Evolutionary conservation across 2,888 invertebrate species (phyloP).

Genomic region (Lymantria monacha): DNA sequence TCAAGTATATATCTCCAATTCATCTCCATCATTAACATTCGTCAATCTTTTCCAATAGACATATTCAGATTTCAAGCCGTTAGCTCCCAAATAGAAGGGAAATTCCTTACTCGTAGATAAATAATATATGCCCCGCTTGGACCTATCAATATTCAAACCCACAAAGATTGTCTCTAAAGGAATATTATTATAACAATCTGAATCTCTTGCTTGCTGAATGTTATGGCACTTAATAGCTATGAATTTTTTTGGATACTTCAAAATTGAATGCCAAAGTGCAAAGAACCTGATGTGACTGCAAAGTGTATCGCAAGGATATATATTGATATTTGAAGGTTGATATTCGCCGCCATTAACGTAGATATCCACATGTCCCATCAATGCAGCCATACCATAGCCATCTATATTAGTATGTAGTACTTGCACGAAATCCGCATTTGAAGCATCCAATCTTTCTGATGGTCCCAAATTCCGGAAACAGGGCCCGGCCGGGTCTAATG

Average conservation of each 20-base stretch:
- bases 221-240: constrained; percentile 58
- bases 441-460: constrained; percentile 53
- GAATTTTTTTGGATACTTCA: constrained; percentile 61
- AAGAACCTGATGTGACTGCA: constrained; percentile 71
- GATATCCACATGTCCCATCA: constrained; percentile 71
- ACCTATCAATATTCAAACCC: constrained; percentile 51
- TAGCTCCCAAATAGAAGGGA: constrained; percentile 62
- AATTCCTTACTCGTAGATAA: constrained; percentile 57
- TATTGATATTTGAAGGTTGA: constrained; percentile 61
- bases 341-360: constrained; percentile 74
- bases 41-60: constrained; percentile 59
- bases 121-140: constrained; percentile 61
- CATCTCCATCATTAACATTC: constrained; percentile 58
- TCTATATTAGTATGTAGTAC: constrained; percentile 75
- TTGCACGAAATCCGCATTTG: constrained; percentile 69
- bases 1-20: constrained; percentile 59
- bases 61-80: constrained; percentile 57
- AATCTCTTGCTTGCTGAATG: constrained; percentile 66
- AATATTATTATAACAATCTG: constrained; percentile 49
- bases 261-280: constrained; percentile 55
- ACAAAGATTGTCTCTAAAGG: constrained; percentile 55
- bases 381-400: constrained; percentile 68
- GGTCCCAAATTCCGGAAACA: constrained; percentile 59
- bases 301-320: constrained; percentile 61
- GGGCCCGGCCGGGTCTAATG: constrained; percentile 70